A percentile compares a stretch with the other conserved stretches of the same genome.
phyloP scores from a whole-genome alignment of 2,797 vertebrate genomes.

The Enteromius anoplus region DNA sequence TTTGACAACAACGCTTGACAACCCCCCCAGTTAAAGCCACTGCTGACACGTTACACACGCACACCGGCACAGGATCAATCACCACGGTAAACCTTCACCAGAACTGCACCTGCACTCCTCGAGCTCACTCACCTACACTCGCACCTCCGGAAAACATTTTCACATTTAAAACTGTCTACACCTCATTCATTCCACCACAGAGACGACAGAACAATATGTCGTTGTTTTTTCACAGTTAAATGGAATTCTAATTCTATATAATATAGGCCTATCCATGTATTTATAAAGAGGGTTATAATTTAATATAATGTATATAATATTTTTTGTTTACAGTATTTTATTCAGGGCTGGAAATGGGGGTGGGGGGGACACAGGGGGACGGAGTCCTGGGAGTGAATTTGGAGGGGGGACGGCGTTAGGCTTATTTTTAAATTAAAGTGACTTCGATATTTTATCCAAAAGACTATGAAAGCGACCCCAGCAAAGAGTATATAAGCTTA shows the following conservation, averaged over 20 bases:
- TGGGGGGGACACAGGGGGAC: too few species aligned
- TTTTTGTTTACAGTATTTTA: not conserved
- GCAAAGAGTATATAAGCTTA: too few species aligned
- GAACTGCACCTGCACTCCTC: constrained; percentile 16
- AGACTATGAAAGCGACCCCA: too few species aligned
- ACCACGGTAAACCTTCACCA: constrained; percentile 7
- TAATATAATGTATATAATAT: not conserved
- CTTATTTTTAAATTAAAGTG: too few species aligned
- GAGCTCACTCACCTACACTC: not conserved
- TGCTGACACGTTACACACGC: constrained; percentile 10
- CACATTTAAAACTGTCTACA: constrained; percentile 15
- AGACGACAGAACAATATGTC: not conserved
- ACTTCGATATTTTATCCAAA: too few species aligned
- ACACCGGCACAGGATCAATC: constrained; percentile 10
- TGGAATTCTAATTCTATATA: not conserved
- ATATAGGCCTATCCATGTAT: not conserved
- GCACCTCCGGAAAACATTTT: constrained; percentile 24
- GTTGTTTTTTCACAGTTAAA: not conserved
- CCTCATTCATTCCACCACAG: constrained; percentile 9
- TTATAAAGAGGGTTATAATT: not conserved
- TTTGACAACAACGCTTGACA: not conserved
- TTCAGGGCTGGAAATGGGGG: too few species aligned
- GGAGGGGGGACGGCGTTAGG: too few species aligned
- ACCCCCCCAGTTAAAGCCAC: not conserved
- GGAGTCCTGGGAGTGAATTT: too few species aligned